Evolutionary conservation across 2,888 invertebrate species (phyloP), one percentile per base, ranked within the genome.

Genomic region (Crepidodera aurea): DNA sequence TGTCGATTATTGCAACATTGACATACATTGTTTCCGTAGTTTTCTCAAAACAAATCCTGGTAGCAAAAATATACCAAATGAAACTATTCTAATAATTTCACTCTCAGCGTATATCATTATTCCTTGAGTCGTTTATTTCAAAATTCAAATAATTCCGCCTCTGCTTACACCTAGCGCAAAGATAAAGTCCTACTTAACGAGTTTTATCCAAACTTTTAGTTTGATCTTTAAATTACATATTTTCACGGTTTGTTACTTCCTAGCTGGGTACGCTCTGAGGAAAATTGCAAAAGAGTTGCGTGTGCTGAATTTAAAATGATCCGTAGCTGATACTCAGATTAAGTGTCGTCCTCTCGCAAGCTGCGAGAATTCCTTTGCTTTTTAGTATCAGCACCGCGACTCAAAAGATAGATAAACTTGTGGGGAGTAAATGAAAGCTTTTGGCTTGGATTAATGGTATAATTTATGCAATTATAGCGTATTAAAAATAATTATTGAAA

Each of bases 171-270:
- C 32, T 55, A 55, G 44, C 3, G 27, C 5, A 55, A 39, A 44
- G 32, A 44, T 34, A 44, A 55, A 55, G 46, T 44, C 34, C 27
- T 16, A 46, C 32, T 44, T 55, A 32, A 32, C 19, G 46, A 44
- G 44, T 46, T 46, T 34, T 44, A 44, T 55, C 44, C 34, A 46
- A 44, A 55, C 34, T 55, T 53, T 39, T 3, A 53, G 53, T 53
- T 55, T 55, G 32, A 55, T 55, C 55, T 44, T 46, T 46, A 55
- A 55, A 55, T 55, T 55, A 44, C 46, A 46, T 44, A 55, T 55
- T 55, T 55, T 55, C 55, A 55, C 55, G 55, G 55, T 55, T 55
- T 55, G 55, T 55, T 55, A 46, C 55, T 22, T 46, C 15, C 22
- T 46, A 18, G 46, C 34, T 18, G 25, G 16, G 12, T n/a, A 27